These are phyloP conservation scores for Merluccius polli DNA, from an alignment of 2,797 vertebrate genomes.

Conservation along the genomic window DNA sequence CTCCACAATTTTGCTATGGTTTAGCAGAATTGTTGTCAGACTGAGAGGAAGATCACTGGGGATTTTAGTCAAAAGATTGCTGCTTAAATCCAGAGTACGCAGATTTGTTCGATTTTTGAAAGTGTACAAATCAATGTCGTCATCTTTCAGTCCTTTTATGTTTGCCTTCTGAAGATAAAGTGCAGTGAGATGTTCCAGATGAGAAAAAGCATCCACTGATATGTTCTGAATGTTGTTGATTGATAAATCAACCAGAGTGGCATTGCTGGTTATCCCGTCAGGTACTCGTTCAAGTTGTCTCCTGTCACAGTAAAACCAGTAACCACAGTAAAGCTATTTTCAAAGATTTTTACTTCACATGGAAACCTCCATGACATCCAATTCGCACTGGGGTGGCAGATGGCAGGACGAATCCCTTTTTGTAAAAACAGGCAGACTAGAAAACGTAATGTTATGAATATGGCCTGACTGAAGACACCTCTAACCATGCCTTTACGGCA, in stretches of 20 bases:
- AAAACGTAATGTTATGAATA: too few relatives aligned
- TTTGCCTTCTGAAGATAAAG: slow-evolving; percentile 81
- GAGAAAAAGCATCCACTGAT: slow-evolving; percentile 55
- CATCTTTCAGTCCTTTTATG: slow-evolving; percentile 37
- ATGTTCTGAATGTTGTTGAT: slow-evolving; percentile 79
- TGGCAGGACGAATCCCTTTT: slow-evolving; percentile 53
- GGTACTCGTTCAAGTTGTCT: slow-evolving; percentile 70
- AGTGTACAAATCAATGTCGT: slow-evolving; percentile 47
- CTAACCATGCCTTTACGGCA: too few relatives aligned
- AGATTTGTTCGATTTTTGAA: slow-evolving; percentile 77
- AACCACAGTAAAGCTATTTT: too few relatives aligned
- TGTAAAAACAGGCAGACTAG: slow-evolving; percentile 57
- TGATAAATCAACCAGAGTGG: slow-evolving; percentile 79
- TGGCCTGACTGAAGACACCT: too few relatives aligned
- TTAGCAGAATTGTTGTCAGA: slow-evolving; percentile 70
- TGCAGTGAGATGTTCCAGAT: slow-evolving; percentile 66
- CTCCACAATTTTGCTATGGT: slow-evolving; percentile 71
- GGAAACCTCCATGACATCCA: slow-evolving; percentile 78
- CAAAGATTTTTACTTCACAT: slow-evolving; percentile 73
- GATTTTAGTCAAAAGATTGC: slow-evolving; percentile 66
- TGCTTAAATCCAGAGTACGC: slow-evolving; percentile 68
- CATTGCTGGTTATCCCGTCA: slow-evolving; percentile 71
- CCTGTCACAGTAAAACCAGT: slow-evolving; percentile 77
- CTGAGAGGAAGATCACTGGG: slow-evolving; percentile 73
- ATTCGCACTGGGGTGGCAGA: slow-evolving; percentile 18